Evolutionary conservation across 2,888 invertebrate species (phyloP).

Genomic region (Aleiodes alternator): DNA sequence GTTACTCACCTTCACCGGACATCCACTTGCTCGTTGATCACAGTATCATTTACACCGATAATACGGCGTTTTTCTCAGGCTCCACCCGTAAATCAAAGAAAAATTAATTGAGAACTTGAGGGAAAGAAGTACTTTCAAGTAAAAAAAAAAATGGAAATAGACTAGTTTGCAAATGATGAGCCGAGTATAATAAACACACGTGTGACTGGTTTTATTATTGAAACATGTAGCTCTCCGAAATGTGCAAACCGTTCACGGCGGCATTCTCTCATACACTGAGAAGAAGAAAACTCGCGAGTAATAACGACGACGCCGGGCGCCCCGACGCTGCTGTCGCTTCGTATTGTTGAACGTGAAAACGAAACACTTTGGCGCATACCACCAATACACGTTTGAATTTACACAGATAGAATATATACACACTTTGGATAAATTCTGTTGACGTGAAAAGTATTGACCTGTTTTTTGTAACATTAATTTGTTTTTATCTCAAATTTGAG

Average conservation of each 20-base stretch:
- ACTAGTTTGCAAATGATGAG: slow-evolving; percentile 14
- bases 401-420: slow-evolving; percentile 22
- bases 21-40: slow-evolving; percentile 60
- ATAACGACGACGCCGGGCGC: slow-evolving; percentile 55
- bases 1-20: slow-evolving; percentile 62
- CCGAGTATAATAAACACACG: not conserved
- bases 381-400: slow-evolving; percentile 24
- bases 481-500: no score
- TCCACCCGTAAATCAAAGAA: slow-evolving; percentile 20
- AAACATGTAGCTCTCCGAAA: slow-evolving; percentile 38
- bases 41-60: slow-evolving; percentile 59
- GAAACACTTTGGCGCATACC: slow-evolving; percentile 33
- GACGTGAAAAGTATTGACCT: slow-evolving; percentile 5
- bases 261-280: slow-evolving; percentile 70
- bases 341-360: slow-evolving; percentile 43
- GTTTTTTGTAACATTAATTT: not conserved
- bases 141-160: slow-evolving; percentile 24
- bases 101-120: not conserved
- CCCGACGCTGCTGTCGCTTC: slow-evolving; percentile 54
- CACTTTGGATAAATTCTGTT: not conserved
- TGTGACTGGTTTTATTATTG: slow-evolving; percentile 5
- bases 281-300: slow-evolving; percentile 33
- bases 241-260: slow-evolving; percentile 65
- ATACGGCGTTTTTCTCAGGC: slow-evolving; percentile 37
- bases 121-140: not conserved